Evolutionary conservation across 2,888 invertebrate genomes (phyloP).

Genomic region (Nudaria mundana): DNA sequence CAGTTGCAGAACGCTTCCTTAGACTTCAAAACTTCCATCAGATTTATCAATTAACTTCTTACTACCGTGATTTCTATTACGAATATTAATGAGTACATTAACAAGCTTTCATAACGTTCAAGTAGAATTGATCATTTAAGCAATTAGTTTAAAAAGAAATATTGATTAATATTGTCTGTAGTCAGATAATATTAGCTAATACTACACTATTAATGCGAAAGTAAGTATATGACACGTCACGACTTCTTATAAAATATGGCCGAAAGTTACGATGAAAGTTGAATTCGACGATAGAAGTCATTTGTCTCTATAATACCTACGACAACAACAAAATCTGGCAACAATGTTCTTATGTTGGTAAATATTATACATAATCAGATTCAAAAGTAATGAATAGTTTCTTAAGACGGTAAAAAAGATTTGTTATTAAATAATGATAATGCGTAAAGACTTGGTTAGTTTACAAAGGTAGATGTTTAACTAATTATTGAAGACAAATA

Average conservation of each 20-base stretch:
- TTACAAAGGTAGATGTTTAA: no score
- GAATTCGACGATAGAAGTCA: neutral
- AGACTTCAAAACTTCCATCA: conserved; percentile 30
- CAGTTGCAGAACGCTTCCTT: conserved; percentile 33
- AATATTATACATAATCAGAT: no score
- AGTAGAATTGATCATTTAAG: conserved; percentile 12
- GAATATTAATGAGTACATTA: conserved; percentile 20
- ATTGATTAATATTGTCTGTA: conserved; percentile 1
- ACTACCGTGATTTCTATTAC: conserved; percentile 26
- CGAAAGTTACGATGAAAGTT: conserved; percentile 5
- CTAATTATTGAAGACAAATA: no score
- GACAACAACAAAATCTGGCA: neutral
- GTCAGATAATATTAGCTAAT: neutral
- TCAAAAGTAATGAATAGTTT: no score
- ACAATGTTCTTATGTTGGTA: no score
- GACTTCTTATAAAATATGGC: conserved; percentile 3
- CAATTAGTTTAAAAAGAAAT: conserved; percentile 7
- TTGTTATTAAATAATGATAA: no score
- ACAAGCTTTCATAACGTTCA: conserved; percentile 20
- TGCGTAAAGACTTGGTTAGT: no score
- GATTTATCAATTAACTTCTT: conserved; percentile 45
- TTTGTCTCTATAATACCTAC: neutral
- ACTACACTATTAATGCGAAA: conserved; percentile 2
- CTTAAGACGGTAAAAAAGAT: no score
- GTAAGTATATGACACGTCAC: conserved; percentile 4